A percentile compares a stretch with the other conserved stretches of the same genome.
Conservation (phyloP, 2,888 invertebrate genomes). For the Stenodema calcarata region DNA sequence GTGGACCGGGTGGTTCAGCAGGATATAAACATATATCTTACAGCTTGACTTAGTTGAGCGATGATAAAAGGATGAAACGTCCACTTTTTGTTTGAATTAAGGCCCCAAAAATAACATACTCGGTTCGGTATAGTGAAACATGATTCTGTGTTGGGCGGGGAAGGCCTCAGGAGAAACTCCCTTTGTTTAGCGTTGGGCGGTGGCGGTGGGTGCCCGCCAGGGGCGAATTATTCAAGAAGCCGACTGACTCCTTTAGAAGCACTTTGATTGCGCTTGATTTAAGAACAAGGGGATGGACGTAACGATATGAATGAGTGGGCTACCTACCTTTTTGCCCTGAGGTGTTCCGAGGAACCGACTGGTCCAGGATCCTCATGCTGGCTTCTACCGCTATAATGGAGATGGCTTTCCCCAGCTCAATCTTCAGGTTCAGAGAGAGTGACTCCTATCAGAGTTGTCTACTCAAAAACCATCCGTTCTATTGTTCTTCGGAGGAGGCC, state of each 20-base stretch:
- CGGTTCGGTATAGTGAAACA: not conserved
- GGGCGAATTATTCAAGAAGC: conserved; percentile 45
- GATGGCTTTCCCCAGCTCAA: not conserved
- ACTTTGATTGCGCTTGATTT: conserved; percentile 46
- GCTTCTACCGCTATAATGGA: not conserved
- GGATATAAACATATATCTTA: no score
- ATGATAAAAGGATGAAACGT: no score
- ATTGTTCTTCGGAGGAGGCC: not conserved
- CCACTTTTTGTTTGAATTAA: not conserved
- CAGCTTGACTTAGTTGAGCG: no score
- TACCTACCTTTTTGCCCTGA: conserved; percentile 35
- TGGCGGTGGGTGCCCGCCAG: conserved; percentile 14
- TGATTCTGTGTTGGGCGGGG: not conserved
- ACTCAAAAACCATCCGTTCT: not conserved
- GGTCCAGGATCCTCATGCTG: not conserved
- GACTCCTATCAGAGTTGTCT: conserved; percentile 1
- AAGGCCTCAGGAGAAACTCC: not conserved
- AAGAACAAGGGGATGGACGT: conserved; percentile 42
- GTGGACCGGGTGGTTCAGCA: no score
- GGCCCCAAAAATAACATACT: not conserved
- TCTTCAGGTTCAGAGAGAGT: not conserved
- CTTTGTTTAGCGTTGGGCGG: conserved; percentile 30
- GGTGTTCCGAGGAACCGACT: not conserved
- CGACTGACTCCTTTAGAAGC: conserved; percentile 41
- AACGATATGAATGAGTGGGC: conserved; percentile 48